These are phyloP conservation scores for Galleria mellonella DNA, from an alignment of 1,140 invertebrate genomes.

Conservation along the genomic window DNA sequence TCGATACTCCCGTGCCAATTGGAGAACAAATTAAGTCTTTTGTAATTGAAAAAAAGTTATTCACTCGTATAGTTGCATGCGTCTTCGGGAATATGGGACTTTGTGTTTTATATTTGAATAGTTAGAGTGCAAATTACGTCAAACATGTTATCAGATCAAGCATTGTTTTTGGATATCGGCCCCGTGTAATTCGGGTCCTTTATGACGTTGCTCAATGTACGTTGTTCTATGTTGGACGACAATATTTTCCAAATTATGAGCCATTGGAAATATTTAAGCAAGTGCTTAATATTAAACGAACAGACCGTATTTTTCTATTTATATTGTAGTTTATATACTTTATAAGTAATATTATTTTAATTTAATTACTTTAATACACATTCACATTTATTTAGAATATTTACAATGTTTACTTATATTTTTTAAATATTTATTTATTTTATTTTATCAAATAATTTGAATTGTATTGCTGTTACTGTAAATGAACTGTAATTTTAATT, in stretches of 20 bases:
- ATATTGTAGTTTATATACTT: too few species aligned
- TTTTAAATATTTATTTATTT: too few species aligned
- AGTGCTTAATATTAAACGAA: too few species aligned
- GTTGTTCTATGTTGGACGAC: constrained; percentile 6
- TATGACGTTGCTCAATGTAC: constrained; percentile 45
- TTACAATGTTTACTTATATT: too few species aligned
- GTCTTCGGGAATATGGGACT: constrained; percentile 23
- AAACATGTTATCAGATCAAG: constrained; percentile 18
- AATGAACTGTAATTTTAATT: too few species aligned
- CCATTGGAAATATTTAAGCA: too few species aligned
- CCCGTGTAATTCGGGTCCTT: constrained; percentile 60
- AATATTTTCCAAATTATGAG: constrained; percentile 4
- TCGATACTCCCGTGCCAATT: constrained; percentile 5
- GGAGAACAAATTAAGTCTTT: constrained; percentile 50
- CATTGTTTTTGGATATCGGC: constrained; percentile 63
- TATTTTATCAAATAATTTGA: too few species aligned
- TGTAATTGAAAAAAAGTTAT: constrained; percentile 65
- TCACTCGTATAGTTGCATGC: constrained; percentile 60
- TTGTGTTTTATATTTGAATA: constrained; percentile 18
- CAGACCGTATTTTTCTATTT: too few species aligned
- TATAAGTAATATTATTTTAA: too few species aligned
- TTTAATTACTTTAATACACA: too few species aligned
- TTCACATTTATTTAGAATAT: too few species aligned
- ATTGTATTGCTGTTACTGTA: too few species aligned
- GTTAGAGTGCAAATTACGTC: constrained; percentile 26